Conservation (phyloP, 1,140 invertebrate species). For the Zaprionus davidi region DNA sequence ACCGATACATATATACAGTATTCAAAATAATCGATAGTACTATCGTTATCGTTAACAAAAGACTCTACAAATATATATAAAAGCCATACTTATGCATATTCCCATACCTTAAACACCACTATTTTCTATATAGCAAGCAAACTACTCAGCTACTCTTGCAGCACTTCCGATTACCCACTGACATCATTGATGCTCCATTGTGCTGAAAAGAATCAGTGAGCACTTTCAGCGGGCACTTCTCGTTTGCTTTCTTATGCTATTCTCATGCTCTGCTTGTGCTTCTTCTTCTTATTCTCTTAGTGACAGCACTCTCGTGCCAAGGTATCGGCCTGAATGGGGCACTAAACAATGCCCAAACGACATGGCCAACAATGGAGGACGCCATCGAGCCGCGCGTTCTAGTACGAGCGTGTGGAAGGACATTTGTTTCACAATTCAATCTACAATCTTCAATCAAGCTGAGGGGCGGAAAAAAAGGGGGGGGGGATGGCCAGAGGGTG, state of each 20-base stretch:
- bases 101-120: neutral
- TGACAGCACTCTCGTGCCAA: slow-evolving; percentile 10
- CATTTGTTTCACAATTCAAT: slow-evolving; percentile 55
- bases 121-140: neutral
- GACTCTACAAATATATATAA: neutral
- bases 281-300: neutral
- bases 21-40: neutral
- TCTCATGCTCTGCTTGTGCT: neutral
- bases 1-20: neutral
- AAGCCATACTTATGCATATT: neutral
- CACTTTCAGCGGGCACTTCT: slow-evolving; percentile 19
- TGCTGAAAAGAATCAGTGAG: slow-evolving; percentile 10
- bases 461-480: neutral
- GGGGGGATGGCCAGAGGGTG: neutral
- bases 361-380: slow-evolving; percentile 12
- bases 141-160: slow-evolving; percentile 7
- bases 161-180: slow-evolving; percentile 25
- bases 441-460: slow-evolving; percentile 48
- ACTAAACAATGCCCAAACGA: slow-evolving; percentile 29
- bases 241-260: neutral
- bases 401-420: slow-evolving; percentile 30
- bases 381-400: neutral
- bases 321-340: slow-evolving; percentile 31
- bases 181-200: slow-evolving; percentile 38
- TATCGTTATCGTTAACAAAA: neutral